Percentiles rank a stretch among this genome's conserved stretches.
phyloP scores from a whole-genome alignment of 2,797 vertebrate genomes.

The Coccyzus lansbergi region DNA sequence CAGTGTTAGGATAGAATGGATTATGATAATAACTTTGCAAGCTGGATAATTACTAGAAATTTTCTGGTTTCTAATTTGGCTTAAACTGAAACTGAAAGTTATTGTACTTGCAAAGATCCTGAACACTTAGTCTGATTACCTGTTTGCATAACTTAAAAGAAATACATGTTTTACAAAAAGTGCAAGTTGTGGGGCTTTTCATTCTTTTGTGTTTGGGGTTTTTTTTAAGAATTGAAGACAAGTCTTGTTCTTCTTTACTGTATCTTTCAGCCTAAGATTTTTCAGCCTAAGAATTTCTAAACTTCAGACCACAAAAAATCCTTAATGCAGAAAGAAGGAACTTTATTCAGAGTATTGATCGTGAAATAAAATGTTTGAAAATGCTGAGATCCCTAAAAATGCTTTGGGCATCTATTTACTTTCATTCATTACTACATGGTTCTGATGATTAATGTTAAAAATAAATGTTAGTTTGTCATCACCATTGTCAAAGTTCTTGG shows the following conservation, averaged over 20 bases:
- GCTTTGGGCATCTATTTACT: rapidly evolving
- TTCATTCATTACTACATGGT: not conserved
- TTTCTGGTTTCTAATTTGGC: not conserved
- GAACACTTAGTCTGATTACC: not conserved
- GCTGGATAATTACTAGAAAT: not conserved
- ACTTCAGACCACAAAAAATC: not conserved
- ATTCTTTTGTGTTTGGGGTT: too few relatives aligned
- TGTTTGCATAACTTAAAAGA: not conserved
- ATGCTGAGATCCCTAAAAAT: not conserved
- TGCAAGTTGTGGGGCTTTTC: rapidly evolving
- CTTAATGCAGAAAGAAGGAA: not conserved
- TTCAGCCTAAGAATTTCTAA: not conserved
- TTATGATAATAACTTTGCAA: not conserved
- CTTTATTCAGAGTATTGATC: not conserved
- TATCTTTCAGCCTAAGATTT: not conserved
- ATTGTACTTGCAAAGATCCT: not conserved
- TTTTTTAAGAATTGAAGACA: not conserved
- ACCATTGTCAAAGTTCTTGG: not conserved
- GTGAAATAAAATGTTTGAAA: not conserved
- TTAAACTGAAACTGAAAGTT: not conserved
- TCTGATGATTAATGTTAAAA: not conserved
- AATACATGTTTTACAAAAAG: not conserved
- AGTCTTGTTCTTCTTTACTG: not conserved
- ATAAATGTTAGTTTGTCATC: not conserved
- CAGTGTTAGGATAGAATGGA: not conserved